Percentiles rank a stretch among this genome's conserved stretches.
phyloP scores from a whole-genome alignment of 1,140 invertebrate genomes.

The Drosophila prosaltans region DNA sequence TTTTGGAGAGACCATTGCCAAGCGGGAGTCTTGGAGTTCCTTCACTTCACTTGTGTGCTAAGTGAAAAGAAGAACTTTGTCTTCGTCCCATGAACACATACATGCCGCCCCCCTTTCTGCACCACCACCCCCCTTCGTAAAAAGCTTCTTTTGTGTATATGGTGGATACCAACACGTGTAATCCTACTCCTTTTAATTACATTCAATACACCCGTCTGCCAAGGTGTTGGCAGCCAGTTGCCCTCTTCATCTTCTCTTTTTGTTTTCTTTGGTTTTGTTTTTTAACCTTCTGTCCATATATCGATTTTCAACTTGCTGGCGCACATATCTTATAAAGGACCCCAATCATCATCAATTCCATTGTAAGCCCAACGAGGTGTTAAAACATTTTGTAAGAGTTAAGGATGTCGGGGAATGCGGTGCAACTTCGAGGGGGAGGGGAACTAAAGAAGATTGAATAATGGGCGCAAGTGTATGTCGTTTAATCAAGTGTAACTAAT shows the following conservation, averaged over 20 bases:
- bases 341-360: slow-evolving; percentile 17
- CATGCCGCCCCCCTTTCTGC: slow-evolving; percentile 1
- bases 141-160: slow-evolving; percentile 36
- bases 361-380: slow-evolving; percentile 68
- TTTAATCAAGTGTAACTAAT: slow-evolving; percentile 71
- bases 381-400: slow-evolving; percentile 69
- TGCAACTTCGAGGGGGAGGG: neutral
- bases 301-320: slow-evolving; percentile 68
- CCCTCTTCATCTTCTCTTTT: neutral
- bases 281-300: slow-evolving; percentile 64
- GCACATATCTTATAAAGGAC: neutral
- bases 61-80: slow-evolving; percentile 65
- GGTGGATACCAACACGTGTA: slow-evolving; percentile 57
- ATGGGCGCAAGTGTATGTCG: slow-evolving; percentile 17
- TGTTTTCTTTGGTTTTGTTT: neutral
- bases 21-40: slow-evolving; percentile 38
- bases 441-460: neutral
- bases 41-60: slow-evolving; percentile 66
- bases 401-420: neutral
- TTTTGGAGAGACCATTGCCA: slow-evolving; percentile 68
- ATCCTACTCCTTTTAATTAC: slow-evolving; percentile 81
- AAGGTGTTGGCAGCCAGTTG: slow-evolving; percentile 55
- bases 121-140: neutral
- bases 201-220: slow-evolving; percentile 58
- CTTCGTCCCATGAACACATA: neutral